Evolutionary conservation across 2,113 vertebrate genomes (phyloP), one percentile per base, ranked within the genome.

Genomic region (Indri indri): DNA sequence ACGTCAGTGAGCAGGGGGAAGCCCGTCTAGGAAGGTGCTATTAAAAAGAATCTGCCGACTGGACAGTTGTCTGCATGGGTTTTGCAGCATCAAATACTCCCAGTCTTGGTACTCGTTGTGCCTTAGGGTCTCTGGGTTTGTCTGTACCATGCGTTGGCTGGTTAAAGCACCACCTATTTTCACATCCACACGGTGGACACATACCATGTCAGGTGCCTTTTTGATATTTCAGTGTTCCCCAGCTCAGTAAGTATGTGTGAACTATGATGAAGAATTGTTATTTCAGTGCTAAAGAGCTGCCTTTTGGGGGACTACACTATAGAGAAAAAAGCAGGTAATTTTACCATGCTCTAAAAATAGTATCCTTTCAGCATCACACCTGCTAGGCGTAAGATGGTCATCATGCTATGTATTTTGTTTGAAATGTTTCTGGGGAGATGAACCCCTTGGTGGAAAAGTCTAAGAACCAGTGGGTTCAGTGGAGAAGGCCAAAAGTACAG

Each of bases 341-440:
- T 63, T 66, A 57, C 47, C 10, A 17, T 65, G 20, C 40, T 91
- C 57, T 92, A 63, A 7, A 7, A 66, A 76, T 42, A 92, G 12
- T 6, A 25, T 42, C 45, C n/a, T 68, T 82, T 81, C 27, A 68
- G 77, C 30, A 20, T 82, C 40, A 23, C 27, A 22, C 4, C 40
- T 90, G 45, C 71, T 61, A 30, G 71, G 59, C 14, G 50, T 86
- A 63, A 63, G 16, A 59, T 18, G 57, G 16, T 77, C 10, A 14
- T 73, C 12, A 30, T 20, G 20, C 20, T 90, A 13, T 71, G 6
- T 59, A 20, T 82, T 92, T 93, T 77, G 50, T 45, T 82, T 95
- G 59, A 95, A 86, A 34, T 79, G 22, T 65, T 96, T 94, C 74
- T 77, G n/a, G 32, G 95, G 47, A 93, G 40, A 85, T 73, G 32